These are phyloP conservation scores for Amphilophus citrinellus DNA, from an alignment of 2,113 vertebrate genomes.

Conservation along the genomic window DNA sequence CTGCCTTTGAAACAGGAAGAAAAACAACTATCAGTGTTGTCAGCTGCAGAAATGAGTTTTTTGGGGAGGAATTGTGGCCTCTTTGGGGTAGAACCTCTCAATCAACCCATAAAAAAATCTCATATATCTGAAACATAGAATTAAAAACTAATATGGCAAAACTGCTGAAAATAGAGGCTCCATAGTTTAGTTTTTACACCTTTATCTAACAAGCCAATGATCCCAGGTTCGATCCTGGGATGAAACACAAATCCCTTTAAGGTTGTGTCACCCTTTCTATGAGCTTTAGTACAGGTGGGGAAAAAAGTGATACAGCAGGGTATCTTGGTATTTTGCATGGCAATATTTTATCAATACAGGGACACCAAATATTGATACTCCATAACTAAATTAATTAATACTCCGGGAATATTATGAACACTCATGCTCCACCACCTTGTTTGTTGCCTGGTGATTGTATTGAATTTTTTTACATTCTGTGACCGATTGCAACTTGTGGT, in stretches of 20 bases:
- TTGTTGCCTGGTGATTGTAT: too few relatives aligned
- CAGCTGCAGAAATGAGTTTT: neutral
- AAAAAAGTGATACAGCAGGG: neutral
- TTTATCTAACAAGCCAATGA: neutral
- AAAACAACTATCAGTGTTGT: neutral
- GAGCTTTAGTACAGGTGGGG: too few relatives aligned
- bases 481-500: too few relatives aligned
- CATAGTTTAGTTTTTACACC: neutral
- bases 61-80: neutral
- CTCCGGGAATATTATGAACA: neutral
- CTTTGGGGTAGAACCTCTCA: neutral
- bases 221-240: neutral
- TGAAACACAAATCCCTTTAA: too few relatives aligned
- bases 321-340: neutral
- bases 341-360: neutral
- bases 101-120: too few relatives aligned
- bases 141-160: neutral
- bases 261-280: too few relatives aligned
- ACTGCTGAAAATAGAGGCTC: neutral
- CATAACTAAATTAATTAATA: neutral
- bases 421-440: too few relatives aligned
- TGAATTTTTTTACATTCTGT: too few relatives aligned
- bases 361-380: neutral
- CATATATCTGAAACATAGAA: too few relatives aligned
- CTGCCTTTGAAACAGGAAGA: too few relatives aligned